phyloP scores from a whole-genome alignment of 2,113 vertebrate species.

The Percina caprodes region DNA sequence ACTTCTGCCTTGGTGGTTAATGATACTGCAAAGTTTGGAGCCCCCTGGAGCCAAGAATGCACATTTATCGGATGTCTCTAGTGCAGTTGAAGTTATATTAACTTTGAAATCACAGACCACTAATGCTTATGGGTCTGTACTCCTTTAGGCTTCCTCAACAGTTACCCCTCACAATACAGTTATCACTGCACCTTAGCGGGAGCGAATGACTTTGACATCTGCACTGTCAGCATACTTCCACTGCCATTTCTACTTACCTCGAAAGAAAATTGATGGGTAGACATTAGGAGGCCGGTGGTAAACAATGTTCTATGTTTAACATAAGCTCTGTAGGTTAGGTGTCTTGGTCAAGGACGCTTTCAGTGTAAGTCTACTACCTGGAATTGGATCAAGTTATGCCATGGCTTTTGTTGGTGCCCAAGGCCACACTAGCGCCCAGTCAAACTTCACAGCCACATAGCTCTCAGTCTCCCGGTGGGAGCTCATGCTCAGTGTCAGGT shows the following conservation, averaged over 20 bases:
- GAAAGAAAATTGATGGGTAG: slow-evolving; percentile 34
- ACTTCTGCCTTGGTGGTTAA: slow-evolving; percentile 75
- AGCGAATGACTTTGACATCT: slow-evolving; percentile 59
- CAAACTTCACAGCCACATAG: slow-evolving; percentile 57
- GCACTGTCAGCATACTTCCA: slow-evolving; percentile 60
- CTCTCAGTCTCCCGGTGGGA: slow-evolving; percentile 66
- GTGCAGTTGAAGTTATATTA: slow-evolving; percentile 62
- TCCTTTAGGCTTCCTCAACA: slow-evolving; percentile 55
- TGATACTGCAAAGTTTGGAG: slow-evolving; percentile 74
- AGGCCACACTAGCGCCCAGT: slow-evolving; percentile 49
- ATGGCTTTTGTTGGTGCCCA: slow-evolving; percentile 40
- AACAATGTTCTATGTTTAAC: slow-evolving; percentile 52
- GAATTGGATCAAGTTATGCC: slow-evolving; percentile 54
- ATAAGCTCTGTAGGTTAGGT: slow-evolving; percentile 10
- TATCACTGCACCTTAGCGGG: slow-evolving; percentile 41
- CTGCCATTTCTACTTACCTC: slow-evolving; percentile 48
- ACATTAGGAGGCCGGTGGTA: slow-evolving; percentile 33
- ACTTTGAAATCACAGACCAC: slow-evolving; percentile 62
- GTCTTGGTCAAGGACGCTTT: slow-evolving; percentile 44
- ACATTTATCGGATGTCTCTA: slow-evolving; percentile 63
- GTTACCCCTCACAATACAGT: slow-evolving; percentile 42
- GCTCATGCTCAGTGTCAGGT: slow-evolving; percentile 80
- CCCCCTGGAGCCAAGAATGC: slow-evolving; percentile 63
- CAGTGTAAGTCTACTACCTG: slow-evolving; percentile 35
- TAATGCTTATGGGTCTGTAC: slow-evolving; percentile 50